A percentile compares a stretch with the other conserved stretches of the same genome.
These are phyloP conservation scores for Sesamia inferens DNA, from an alignment of 2,888 invertebrate genomes.

Conservation along the genomic window DNA sequence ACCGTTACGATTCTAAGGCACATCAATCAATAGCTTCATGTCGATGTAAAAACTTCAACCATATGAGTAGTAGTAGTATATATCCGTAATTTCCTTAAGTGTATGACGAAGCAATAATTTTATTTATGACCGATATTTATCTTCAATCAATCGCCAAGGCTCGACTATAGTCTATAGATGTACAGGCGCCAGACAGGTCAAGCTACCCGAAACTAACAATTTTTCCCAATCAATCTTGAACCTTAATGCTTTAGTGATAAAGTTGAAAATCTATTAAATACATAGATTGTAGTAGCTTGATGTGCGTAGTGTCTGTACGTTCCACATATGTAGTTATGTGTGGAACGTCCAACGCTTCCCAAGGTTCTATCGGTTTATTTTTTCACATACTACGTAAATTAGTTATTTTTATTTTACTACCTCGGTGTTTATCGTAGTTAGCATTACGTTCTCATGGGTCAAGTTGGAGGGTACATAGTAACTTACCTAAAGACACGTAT, in stretches of 20 bases:
- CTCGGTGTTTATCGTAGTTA: constrained; percentile 16
- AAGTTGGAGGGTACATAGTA: constrained; percentile 38
- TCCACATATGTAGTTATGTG: constrained; percentile 65
- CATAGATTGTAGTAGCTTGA: no score
- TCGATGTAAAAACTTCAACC: not conserved
- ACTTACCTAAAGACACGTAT: constrained; percentile 9
- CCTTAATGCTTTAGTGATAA: no score
- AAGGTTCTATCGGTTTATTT: constrained; percentile 34
- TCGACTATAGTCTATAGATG: constrained; percentile 11
- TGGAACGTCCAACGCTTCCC: constrained; percentile 58
- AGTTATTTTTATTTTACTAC: constrained; percentile 19
- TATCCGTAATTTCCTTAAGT: constrained; percentile 47
- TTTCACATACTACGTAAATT: not conserved
- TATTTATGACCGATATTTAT: constrained; percentile 71
- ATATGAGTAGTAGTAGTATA: not conserved
- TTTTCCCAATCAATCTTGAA: no score
- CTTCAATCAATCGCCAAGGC: constrained; percentile 70
- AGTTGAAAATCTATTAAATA: no score
- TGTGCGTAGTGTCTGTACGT: constrained; percentile 29
- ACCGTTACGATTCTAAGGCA: not conserved
- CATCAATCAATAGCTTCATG: constrained; percentile 10
- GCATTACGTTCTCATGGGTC: constrained; percentile 30
- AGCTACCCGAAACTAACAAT: no score
- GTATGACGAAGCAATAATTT: constrained; percentile 65
- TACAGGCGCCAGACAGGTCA: no score